Evolutionary conservation across 2,797 vertebrate genomes (phyloP).

Genomic region (Malurus leucopterus): DNA sequence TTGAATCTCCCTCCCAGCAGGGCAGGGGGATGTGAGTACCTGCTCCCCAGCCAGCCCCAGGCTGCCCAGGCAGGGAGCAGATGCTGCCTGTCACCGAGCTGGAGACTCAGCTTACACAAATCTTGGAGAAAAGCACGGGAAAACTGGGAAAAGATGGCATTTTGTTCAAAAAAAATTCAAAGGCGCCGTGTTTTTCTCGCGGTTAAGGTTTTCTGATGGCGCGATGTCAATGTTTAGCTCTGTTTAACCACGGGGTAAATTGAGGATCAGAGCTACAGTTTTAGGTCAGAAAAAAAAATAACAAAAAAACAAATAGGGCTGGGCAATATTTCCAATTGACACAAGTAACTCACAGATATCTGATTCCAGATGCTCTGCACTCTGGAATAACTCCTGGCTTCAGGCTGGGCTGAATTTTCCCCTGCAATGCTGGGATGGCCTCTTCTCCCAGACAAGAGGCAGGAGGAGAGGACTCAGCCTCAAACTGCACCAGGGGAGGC

Average conservation of each 20-base stretch:
- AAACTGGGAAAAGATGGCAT: neutral
- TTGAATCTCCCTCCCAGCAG: neutral
- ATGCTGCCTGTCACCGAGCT: neutral
- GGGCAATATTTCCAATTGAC: neutral
- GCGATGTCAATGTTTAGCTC: neutral
- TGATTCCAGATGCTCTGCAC: neutral
- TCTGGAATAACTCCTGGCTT: neutral
- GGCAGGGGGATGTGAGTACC: neutral
- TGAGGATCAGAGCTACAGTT: neutral
- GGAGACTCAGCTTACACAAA: neutral
- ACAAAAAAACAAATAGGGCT: neutral
- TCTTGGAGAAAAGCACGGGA: neutral
- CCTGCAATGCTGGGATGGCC: fast-evolving
- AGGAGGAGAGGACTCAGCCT: neutral
- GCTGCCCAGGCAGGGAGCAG: neutral
- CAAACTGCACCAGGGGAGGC: neutral
- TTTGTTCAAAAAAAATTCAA: neutral
- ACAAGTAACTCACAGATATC: fast-evolving
- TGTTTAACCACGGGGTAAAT: too few relatives aligned
- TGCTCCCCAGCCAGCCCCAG: neutral
- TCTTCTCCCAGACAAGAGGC: neutral
- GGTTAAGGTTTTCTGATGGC: neutral
- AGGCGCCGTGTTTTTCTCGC: neutral
- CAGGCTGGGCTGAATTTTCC: neutral
- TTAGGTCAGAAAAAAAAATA: neutral